A percentile compares a stretch with the other conserved stretches of the same genome.
Evolutionary conservation across 2,797 vertebrate species (phyloP).

Genomic region (Fratercula arctica): DNA sequence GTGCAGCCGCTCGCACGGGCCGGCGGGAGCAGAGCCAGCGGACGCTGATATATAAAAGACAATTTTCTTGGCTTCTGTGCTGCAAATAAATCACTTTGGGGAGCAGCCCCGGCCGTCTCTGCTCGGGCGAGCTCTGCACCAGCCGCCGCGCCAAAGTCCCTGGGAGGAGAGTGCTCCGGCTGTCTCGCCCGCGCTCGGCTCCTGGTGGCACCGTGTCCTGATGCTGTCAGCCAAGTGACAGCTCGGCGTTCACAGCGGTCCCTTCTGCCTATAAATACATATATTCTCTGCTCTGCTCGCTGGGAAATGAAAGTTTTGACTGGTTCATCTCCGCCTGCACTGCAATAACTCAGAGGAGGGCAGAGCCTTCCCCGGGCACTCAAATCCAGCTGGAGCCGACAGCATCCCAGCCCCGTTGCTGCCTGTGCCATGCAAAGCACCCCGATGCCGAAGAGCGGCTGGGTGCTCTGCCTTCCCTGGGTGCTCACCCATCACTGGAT

Average conservation of each 20-base stretch:
- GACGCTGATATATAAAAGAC: not conserved
- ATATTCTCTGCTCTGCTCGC: not conserved
- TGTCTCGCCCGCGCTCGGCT: not conserved
- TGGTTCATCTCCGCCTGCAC: not conserved
- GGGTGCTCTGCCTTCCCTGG: not conserved
- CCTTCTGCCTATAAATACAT: not conserved
- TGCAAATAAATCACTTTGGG: not conserved
- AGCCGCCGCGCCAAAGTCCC: not conserved
- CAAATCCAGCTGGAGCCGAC: not conserved
- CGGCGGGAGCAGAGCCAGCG: not conserved
- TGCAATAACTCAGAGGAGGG: not conserved
- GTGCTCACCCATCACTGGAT: not conserved
- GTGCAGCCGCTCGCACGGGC: not conserved
- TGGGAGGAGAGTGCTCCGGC: not conserved
- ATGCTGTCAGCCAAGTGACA: constrained; percentile 1
- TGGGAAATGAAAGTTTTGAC: not conserved
- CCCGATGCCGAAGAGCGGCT: rapidly evolving
- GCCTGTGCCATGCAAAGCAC: rapidly evolving
- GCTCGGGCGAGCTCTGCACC: not conserved
- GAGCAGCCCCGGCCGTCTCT: not conserved
- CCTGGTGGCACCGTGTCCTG: not conserved
- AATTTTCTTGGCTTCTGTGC: not conserved
- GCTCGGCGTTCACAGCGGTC: not conserved
- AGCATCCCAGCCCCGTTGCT: rapidly evolving
- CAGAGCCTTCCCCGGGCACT: not conserved